phyloP scores from a whole-genome alignment of 2,888 invertebrate species.

The Sarcophaga caerulescens region DNA sequence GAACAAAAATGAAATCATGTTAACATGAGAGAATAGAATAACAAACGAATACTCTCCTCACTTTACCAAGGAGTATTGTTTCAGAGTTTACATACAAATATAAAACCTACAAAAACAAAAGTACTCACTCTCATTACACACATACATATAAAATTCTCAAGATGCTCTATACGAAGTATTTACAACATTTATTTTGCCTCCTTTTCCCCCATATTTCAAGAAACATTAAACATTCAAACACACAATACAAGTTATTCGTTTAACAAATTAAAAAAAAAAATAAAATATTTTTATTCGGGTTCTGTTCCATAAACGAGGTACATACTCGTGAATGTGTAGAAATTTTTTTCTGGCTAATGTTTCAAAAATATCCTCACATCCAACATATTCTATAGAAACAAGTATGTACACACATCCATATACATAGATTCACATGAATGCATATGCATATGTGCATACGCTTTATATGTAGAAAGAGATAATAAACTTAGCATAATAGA shows the following conservation, averaged over 20 bases:
- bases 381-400: neutral
- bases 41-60: slow-evolving; percentile 32
- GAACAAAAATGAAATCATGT: slow-evolving; percentile 59
- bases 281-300: no score
- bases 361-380: neutral
- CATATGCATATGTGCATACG: neutral
- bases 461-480: neutral
- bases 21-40: slow-evolving; percentile 48
- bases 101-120: slow-evolving; percentile 19
- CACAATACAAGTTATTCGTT: no score
- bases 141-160: neutral
- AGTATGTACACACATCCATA: neutral
- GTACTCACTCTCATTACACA: neutral
- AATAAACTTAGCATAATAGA: no score
- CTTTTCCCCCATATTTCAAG: slow-evolving; percentile 11
- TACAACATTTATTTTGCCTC: slow-evolving; percentile 2
- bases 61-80: slow-evolving; percentile 22
- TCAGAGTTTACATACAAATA: slow-evolving; percentile 30
- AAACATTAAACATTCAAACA: neutral
- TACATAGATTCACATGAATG: neutral
- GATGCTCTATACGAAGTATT: slow-evolving; percentile 13
- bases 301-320: no score
- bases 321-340: slow-evolving; percentile 32
- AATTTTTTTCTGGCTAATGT: slow-evolving; percentile 45
- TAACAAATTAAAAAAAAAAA: no score